A percentile compares a stretch with the other conserved stretches of the same genome.
Evolutionary conservation across 2,113 vertebrate genomes (phyloP).

Genomic region (Aspiorhynchus laticeps): DNA sequence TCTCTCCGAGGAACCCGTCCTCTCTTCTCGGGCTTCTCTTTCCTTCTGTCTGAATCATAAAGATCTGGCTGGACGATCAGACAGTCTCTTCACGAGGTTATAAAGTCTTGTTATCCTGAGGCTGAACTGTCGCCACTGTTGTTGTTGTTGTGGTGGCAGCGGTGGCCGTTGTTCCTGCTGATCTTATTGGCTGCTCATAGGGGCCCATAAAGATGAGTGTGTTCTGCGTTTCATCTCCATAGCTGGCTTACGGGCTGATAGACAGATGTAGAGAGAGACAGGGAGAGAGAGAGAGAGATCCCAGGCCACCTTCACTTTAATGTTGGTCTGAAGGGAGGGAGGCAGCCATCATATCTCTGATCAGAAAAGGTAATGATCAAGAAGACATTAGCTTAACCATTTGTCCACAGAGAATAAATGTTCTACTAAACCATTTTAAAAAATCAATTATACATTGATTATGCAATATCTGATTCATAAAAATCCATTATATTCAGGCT

Average conservation of each 20-base stretch:
- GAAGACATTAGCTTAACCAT: conserved; percentile 6
- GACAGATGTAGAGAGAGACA: conserved; percentile 33
- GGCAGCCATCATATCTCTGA: conserved; percentile 36
- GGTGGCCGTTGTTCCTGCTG: conserved; percentile 36
- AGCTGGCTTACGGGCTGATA: conserved; percentile 47
- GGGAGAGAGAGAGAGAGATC: conserved; percentile 44
- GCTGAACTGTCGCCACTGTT: conserved; percentile 48
- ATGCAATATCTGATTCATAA: conserved; percentile 1
- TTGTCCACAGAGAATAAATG: conserved; percentile 13
- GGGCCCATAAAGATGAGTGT: conserved; percentile 55
- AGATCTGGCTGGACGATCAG: conserved; percentile 56
- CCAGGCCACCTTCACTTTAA: conserved; percentile 53
- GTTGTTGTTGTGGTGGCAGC: conserved; percentile 30
- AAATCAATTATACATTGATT: background rate
- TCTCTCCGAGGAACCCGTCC: conserved; percentile 47
- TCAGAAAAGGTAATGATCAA: conserved; percentile 41
- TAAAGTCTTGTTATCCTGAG: conserved; percentile 56
- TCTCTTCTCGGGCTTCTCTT: conserved; percentile 38
- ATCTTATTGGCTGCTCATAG: conserved; percentile 51
- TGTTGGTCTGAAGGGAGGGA: conserved; percentile 48
- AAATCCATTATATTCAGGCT: background rate
- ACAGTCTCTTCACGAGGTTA: conserved; percentile 56
- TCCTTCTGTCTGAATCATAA: conserved; percentile 46
- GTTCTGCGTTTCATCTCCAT: conserved; percentile 50
- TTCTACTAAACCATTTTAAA: background rate